Base-by-base conservation (phyloP, 2,888 invertebrate species). In the Marronus borbonicus region DNA sequence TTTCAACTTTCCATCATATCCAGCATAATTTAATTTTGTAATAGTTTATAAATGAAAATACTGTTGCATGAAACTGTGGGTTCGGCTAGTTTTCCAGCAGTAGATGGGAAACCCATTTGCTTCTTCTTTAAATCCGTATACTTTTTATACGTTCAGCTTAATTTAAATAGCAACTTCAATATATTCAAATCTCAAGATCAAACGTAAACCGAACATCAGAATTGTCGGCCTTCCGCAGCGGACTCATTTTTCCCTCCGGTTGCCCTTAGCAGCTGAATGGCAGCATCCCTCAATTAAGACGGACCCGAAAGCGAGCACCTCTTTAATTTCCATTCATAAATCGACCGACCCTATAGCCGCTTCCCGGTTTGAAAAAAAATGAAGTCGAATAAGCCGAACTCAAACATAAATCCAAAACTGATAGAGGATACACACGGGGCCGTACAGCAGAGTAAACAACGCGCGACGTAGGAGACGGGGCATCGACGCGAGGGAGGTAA, bases 361-460 rank as follows among this genome's bases (percentile, higher is more conserved):
- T 74, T 60, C n/a, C 20, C 72, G 62, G 68, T 68, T 68, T 74
- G 44, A 72, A 72, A 77, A 58, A 77, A 77, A 77, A 70, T 62
- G 70, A 70, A 52, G 77, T 68, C 74, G 68, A 78, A 75, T 78
- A 75, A 64, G 64, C 77, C 70, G 62, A 77, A 72, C 74, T 75
- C 78, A 78, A 77, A 75, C 70, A 83, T 82, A 83, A 82, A 83
- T 83, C 81, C 80, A 76, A 72, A 65, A 80, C 81, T 81, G 81
- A 81, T 82, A 82, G 81, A 82, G 81, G 80, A 80, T 82, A 74
- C 72, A 74, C 72, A 60, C 72, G 44, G 72, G 60, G 44, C 60
- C 82, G 80, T 82, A 83, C 80, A 81, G 77, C 82, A 82, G 82
- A 82, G 83, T 84, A 84, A 83, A 84, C 83, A 84, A 84, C 83